phyloP scores from a whole-genome alignment of 2,113 vertebrate genomes.

The Melanocharis versteri region DNA sequence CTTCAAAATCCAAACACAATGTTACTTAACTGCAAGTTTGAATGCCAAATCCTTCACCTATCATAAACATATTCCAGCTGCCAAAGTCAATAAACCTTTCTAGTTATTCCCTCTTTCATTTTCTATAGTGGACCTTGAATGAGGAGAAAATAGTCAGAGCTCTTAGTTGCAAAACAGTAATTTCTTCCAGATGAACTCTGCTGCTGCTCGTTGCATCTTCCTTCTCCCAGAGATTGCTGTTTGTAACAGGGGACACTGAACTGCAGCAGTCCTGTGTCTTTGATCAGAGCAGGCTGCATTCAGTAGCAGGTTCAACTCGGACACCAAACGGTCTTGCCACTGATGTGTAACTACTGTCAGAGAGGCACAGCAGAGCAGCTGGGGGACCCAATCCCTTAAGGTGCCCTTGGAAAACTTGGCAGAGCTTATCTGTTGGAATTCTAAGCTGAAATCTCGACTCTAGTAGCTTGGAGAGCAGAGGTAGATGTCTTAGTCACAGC shows the following conservation, averaged over 20 bases:
- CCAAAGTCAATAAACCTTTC: background rate
- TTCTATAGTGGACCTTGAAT: background rate
- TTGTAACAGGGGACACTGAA: background rate
- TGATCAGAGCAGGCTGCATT: background rate
- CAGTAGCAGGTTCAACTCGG: background rate
- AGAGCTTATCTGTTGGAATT: background rate
- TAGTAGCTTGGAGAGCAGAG: slow-evolving; percentile 49
- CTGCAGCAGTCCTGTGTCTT: background rate
- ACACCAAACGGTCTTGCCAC: background rate
- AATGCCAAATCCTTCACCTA: background rate
- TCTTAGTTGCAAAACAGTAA: background rate
- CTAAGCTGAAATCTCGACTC: background rate
- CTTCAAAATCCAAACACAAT: background rate
- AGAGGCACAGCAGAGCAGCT: background rate
- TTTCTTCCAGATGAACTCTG: background rate
- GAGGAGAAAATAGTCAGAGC: background rate
- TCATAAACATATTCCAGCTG: background rate
- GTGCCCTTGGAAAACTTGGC: background rate
- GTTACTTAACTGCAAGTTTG: background rate
- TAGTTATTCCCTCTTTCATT: background rate
- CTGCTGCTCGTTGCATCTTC: background rate
- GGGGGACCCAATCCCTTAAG: background rate
- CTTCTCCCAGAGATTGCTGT: background rate
- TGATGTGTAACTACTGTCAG: background rate
- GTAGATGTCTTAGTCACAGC: slow-evolving; percentile 68